Evolutionary conservation across 1,140 invertebrate genomes (phyloP).

Genomic region (Bradynema listronoti): DNA sequence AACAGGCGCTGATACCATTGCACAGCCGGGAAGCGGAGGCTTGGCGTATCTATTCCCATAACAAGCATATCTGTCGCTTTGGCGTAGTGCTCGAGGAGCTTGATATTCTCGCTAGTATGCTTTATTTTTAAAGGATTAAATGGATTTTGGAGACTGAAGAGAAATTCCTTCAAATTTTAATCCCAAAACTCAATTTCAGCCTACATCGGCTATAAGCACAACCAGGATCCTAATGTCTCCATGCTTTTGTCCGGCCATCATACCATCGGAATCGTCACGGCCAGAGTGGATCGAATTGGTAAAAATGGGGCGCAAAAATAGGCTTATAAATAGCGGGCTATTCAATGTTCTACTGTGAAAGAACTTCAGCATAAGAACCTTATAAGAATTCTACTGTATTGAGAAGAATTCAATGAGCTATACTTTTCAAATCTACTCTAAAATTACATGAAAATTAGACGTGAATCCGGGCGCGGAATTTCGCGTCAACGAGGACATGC

Average conservation of each 20-base stretch:
- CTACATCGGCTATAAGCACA: conserved; percentile 8
- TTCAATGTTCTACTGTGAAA: no score
- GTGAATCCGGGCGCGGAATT: background rate
- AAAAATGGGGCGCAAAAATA: no score
- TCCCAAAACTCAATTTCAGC: background rate
- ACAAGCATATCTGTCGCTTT: background rate
- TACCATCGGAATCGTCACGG: conserved; percentile 7
- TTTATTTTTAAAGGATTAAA: background rate
- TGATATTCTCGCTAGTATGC: background rate
- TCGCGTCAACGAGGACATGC: background rate
- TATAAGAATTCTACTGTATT: no score
- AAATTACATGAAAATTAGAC: background rate
- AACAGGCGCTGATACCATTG: no score
- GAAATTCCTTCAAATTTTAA: background rate
- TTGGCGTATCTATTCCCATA: background rate
- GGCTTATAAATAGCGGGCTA: no score
- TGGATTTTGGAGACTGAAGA: background rate
- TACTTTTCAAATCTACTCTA: no score
- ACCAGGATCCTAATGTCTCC: background rate
- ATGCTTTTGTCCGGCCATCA: conserved; percentile 3
- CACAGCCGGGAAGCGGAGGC: no score
- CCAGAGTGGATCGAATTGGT: conserved; percentile 11
- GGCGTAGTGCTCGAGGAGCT: conserved; percentile 7
- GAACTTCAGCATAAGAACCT: no score
- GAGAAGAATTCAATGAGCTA: no score